Conservation (phyloP, 1,140 invertebrate genomes). For the Polypedilum vanderplanki region DNA sequence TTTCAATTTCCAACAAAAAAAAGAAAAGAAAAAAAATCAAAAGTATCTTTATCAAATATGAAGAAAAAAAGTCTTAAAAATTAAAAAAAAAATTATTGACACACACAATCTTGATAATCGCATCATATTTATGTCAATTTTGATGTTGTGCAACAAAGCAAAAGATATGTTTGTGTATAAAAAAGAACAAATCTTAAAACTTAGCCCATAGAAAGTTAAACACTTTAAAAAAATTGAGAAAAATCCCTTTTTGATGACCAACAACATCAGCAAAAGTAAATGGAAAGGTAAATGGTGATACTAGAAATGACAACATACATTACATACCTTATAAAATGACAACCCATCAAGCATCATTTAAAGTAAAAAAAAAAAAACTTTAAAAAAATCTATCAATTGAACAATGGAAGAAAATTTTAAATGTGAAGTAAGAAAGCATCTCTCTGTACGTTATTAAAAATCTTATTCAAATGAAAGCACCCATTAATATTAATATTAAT, state of each 20-base stretch:
- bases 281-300: conserved; percentile 17
- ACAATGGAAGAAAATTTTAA: conserved; percentile 27
- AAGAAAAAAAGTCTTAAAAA: background rate
- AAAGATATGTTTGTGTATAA: conserved; percentile 4
- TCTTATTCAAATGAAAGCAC: background rate
- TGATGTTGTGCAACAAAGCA: conserved; percentile 16
- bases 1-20: background rate
- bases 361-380: background rate
- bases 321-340: background rate
- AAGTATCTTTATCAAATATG: conserved; percentile 7
- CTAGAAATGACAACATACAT: background rate
- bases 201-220: background rate
- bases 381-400: conserved; percentile 20
- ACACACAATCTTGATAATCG: background rate
- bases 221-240: background rate
- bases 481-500: conserved; percentile 2
- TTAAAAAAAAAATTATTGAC: background rate
- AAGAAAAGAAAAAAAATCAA: background rate
- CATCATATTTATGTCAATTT: conserved; percentile 28
- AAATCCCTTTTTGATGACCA: conserved; percentile 24
- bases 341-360: conserved; percentile 18
- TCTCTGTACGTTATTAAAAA: conserved; percentile 22
- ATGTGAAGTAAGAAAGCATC: background rate
- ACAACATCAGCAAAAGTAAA: conserved; percentile 4
- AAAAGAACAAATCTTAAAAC: background rate